Conservation (phyloP, 2,888 invertebrate genomes). For the Plagodis dolabraria region DNA sequence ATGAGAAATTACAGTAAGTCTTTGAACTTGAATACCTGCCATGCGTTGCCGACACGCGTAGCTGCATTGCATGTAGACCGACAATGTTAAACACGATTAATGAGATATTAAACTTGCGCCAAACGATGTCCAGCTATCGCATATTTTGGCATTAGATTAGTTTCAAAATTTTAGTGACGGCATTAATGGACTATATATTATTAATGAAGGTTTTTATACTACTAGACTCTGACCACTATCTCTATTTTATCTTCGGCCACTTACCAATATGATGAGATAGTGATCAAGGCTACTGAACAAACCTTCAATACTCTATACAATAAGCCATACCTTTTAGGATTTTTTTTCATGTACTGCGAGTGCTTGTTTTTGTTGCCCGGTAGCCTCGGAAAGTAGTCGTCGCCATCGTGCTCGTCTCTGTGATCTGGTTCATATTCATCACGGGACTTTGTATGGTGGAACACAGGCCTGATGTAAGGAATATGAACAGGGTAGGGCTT, state of each 20-base stretch:
- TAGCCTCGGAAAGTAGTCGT: slow-evolving; percentile 65
- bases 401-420: slow-evolving; percentile 64
- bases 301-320: too few species aligned
- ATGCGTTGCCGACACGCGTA: slow-evolving; percentile 47
- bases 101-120: slow-evolving; percentile 27
- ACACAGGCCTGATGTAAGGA: slow-evolving; percentile 86
- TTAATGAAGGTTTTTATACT: too few species aligned
- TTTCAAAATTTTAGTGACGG: neutral
- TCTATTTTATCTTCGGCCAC: too few species aligned
- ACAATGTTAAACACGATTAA: slow-evolving; percentile 34
- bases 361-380: slow-evolving; percentile 55
- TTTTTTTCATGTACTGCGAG: slow-evolving; percentile 56
- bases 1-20: slow-evolving; percentile 43
- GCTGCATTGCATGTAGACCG: slow-evolving; percentile 33
- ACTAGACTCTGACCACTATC: too few species aligned
- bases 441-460: slow-evolving; percentile 69
- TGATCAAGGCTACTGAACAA: too few species aligned
- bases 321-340: slow-evolving; percentile 59
- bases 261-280: too few species aligned
- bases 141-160: neutral
- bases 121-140: neutral
- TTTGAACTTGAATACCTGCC: slow-evolving; percentile 54
- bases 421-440: slow-evolving; percentile 61
- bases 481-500: slow-evolving; percentile 90
- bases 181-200: neutral